Base-by-base conservation (phyloP, 2,888 invertebrate species). In the Pyrocoelia pectoralis region DNA sequence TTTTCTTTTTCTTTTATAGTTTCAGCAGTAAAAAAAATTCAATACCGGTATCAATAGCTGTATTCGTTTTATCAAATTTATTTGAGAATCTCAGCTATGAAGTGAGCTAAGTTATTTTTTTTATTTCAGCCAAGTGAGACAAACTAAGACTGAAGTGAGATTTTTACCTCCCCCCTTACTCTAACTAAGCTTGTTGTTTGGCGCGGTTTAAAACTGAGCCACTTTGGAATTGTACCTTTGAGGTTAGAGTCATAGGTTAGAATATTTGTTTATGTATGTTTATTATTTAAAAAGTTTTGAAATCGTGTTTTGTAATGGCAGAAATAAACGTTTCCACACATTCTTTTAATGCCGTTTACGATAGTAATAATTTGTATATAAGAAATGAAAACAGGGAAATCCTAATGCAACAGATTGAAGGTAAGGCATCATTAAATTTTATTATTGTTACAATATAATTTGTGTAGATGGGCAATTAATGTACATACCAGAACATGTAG, bases 271-370 rank as follows among this genome's bases (percentile, higher is more conserved):
- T 40, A 40, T 40, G 40, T 40, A 40, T 40, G 40, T 40, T n/a
- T 40, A 40, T 4, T 40, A n/a, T 28, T 28, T 28, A 28, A 28
- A 28, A 28, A 28, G 29, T 28, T 28, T 28, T 9, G 29, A 6
- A n/a, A n/a, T n/a, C n/a, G n/a, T n/a, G 40, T 40, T 40, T 40
- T 40, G 40, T 40, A 40, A 40, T 40, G 40, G 40, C 40, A 40
- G 40, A 40, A 40, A 40, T 40, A 6, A 40, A 40, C 40, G 40
- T 40, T 6, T 40, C 40, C 5, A 40, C 3, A 2, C 13, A 40
- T 40, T 40, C 40, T 40, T 40, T n/a, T 12, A 40, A 40, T n/a
- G 40, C 8, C n/a, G n/a, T 40, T 4, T 40, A 40, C 5, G 40
- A 40, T 13, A 40, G 5, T 40, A 40, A 40, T 40, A 40, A 40